phyloP scores from a whole-genome alignment of 1,140 invertebrate genomes.

The Colletes latitarsis region DNA sequence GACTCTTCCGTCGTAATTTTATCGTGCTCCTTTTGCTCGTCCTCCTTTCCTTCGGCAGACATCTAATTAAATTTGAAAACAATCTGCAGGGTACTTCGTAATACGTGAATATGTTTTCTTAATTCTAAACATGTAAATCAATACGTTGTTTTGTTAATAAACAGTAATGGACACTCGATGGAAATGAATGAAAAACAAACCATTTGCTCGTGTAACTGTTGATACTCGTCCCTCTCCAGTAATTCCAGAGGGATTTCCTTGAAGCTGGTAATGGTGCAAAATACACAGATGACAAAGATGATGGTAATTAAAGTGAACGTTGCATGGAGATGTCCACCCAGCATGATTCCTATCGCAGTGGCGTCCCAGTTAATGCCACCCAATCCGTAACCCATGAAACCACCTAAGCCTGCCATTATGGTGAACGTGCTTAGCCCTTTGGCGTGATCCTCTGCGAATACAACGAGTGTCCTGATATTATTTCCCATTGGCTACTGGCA shows the following conservation, averaged over 20 bases:
- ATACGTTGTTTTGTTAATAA: too few species aligned
- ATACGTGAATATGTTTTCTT: neutral
- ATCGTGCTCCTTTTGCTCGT: constrained; percentile 64
- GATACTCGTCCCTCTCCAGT: constrained; percentile 79
- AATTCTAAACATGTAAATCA: too few species aligned
- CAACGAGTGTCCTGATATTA: neutral
- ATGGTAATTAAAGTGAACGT: constrained; percentile 94
- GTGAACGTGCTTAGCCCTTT: constrained; percentile 96
- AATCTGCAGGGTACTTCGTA: neutral
- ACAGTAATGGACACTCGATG: too few species aligned
- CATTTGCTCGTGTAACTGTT: constrained; percentile 75
- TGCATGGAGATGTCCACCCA: constrained; percentile 94
- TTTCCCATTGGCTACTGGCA: neutral
- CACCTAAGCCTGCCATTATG: constrained; percentile 97
- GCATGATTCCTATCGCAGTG: constrained; percentile 87
- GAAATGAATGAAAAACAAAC: constrained; percentile 48
- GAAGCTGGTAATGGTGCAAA: constrained; percentile 92
- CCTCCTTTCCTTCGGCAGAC: constrained; percentile 52
- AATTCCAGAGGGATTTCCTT: constrained; percentile 90
- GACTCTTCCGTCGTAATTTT: constrained; percentile 72
- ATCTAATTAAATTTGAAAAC: constrained; percentile 46
- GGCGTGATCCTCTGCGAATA: constrained; percentile 91
- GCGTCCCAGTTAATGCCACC: constrained; percentile 97
- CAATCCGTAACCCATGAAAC: constrained; percentile 95
- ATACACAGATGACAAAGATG: constrained; percentile 91